Conservation (phyloP, 2,888 invertebrate genomes). For the Gasteruption jaculator region DNA sequence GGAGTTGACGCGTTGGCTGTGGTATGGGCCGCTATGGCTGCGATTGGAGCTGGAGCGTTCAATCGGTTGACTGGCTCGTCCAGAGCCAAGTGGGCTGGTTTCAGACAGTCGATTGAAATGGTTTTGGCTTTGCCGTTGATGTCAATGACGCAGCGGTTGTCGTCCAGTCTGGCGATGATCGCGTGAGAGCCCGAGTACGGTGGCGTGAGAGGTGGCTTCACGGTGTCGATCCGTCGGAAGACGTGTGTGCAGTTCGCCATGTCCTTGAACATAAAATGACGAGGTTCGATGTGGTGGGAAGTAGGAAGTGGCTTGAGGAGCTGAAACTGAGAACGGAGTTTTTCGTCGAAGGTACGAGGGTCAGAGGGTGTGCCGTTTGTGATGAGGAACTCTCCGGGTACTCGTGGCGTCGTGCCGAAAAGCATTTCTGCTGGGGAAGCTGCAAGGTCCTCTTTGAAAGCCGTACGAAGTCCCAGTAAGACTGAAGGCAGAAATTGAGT, state of each 20-base stretch:
- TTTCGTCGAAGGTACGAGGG: conserved; percentile 20
- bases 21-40: too few relatives aligned
- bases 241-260: conserved; percentile 13
- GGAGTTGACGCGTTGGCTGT: too few relatives aligned
- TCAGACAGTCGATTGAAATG: neutral
- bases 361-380: conserved; percentile 13
- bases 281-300: conserved; percentile 17
- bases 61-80: neutral
- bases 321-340: conserved; percentile 18
- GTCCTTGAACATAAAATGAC: conserved; percentile 19
- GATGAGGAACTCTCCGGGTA: conserved; percentile 27
- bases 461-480: conserved; percentile 25
- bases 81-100: neutral
- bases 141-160: neutral
- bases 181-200: neutral
- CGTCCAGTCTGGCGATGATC: neutral
- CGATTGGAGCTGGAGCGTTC: too few relatives aligned
- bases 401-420: conserved; percentile 20
- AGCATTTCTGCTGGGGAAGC: conserved; percentile 24
- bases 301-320: conserved; percentile 17
- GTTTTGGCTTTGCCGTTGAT: neutral
- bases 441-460: conserved; percentile 25
- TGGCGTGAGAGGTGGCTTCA: neutral
- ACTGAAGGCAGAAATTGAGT: conserved; percentile 22
- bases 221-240: neutral